phyloP scores from a whole-genome alignment of 2,113 vertebrate genomes.

The Daboia siamensis region DNA sequence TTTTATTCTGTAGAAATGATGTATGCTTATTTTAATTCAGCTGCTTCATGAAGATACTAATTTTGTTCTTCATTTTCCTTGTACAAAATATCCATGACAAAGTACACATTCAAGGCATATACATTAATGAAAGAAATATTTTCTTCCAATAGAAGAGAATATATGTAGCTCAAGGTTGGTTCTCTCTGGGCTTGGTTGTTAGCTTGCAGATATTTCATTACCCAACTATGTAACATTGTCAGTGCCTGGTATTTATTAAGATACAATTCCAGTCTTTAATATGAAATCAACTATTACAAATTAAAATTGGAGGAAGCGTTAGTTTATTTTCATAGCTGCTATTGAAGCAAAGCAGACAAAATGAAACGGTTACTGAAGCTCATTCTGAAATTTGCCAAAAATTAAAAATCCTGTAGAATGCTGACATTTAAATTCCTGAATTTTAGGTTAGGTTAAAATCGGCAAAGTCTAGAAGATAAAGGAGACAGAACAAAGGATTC shows the following conservation, averaged over 20 bases:
- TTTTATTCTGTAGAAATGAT: background rate
- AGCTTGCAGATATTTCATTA: background rate
- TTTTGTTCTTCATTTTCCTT: background rate
- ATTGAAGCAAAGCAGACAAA: constrained; percentile 1
- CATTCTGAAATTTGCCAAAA: background rate
- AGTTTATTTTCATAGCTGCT: background rate
- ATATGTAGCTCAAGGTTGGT: background rate
- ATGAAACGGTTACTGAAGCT: background rate
- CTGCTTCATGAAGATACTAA: background rate
- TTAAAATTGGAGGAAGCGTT: background rate
- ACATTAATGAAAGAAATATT: background rate
- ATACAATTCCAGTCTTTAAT: constrained; percentile 4
- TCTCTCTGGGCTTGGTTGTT: background rate
- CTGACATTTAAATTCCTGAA: constrained; percentile 12
- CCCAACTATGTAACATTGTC: background rate
- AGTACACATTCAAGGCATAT: background rate
- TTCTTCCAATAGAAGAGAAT: background rate
- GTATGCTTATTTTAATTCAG: background rate
- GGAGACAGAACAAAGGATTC: constrained; percentile 9
- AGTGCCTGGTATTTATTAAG: background rate
- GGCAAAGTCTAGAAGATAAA: background rate
- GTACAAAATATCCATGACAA: background rate
- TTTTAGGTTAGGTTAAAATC: constrained; percentile 6
- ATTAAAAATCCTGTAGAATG: constrained; percentile 11
- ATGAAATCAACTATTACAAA: background rate